These are phyloP conservation scores for Helicoverpa zea DNA, from an alignment of 1,140 invertebrate genomes.

Conservation along the genomic window DNA sequence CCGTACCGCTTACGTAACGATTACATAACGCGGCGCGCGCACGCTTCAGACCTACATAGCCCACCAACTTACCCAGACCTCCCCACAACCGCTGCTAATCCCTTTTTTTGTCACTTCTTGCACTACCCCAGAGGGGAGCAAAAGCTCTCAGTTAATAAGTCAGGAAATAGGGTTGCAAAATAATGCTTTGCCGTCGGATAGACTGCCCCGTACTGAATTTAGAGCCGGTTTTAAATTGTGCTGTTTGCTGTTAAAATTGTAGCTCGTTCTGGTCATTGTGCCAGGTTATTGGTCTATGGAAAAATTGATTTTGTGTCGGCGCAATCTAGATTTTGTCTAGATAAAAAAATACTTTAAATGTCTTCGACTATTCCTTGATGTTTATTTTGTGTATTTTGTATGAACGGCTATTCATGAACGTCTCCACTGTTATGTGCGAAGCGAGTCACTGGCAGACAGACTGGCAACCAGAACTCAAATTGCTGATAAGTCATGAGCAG, in stretches of 20 bases:
- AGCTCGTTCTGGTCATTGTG: slow-evolving; percentile 47
- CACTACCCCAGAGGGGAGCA: slow-evolving; percentile 37
- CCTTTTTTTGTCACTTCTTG: slow-evolving; percentile 18
- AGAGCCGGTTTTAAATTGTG: slow-evolving; percentile 49
- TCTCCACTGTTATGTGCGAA: too few relatives aligned
- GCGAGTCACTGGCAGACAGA: too few relatives aligned
- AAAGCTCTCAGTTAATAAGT: slow-evolving; percentile 59
- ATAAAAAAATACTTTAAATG: too few relatives aligned
- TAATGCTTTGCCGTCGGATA: slow-evolving; percentile 38
- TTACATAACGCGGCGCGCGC: slow-evolving; percentile 84
- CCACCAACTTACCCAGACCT: slow-evolving; percentile 54
- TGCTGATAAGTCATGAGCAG: too few relatives aligned
- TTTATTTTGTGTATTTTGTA: too few relatives aligned
- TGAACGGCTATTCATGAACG: too few relatives aligned
- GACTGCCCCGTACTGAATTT: not conserved
- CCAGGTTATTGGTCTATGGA: slow-evolving; percentile 57
- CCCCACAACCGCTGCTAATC: not conserved
- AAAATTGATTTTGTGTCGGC: slow-evolving; percentile 60
- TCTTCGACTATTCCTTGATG: too few relatives aligned
- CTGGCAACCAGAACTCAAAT: too few relatives aligned
- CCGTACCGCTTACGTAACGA: slow-evolving; percentile 76
- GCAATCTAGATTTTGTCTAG: slow-evolving; percentile 44
- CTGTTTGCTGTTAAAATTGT: slow-evolving; percentile 34
- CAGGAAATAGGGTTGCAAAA: slow-evolving; percentile 57
- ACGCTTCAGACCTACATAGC: slow-evolving; percentile 66